These are phyloP conservation scores for Ophraella communa DNA, from an alignment of 2,888 invertebrate genomes.

Conservation along the genomic window DNA sequence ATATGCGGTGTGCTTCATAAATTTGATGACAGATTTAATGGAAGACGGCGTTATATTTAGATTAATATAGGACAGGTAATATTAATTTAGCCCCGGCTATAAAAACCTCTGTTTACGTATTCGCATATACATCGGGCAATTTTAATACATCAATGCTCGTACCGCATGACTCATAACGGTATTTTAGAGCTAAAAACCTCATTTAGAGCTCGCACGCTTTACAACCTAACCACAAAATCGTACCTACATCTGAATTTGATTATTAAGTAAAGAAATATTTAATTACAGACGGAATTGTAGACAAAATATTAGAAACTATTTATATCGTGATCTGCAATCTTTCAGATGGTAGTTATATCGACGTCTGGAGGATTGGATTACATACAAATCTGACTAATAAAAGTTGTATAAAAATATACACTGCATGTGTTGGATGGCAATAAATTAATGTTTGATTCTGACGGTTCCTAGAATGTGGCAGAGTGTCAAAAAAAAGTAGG, in stretches of 20 bases:
- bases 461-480: not conserved
- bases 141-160: slow-evolving; percentile 11
- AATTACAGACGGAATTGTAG: too few relatives aligned
- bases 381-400: not conserved
- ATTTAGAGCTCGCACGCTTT: not conserved
- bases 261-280: too few relatives aligned
- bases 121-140: slow-evolving; percentile 33
- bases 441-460: not conserved
- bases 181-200: slow-evolving; percentile 12
- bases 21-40: slow-evolving; percentile 52
- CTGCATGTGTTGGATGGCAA: not conserved
- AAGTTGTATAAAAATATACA: not conserved
- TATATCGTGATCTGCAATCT: too few relatives aligned
- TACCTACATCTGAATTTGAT: too few relatives aligned
- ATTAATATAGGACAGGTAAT: slow-evolving; percentile 54
- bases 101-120: slow-evolving; percentile 43
- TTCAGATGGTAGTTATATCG: too few relatives aligned
- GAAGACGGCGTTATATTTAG: slow-evolving; percentile 54
- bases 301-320: too few relatives aligned
- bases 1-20: slow-evolving; percentile 55
- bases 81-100: slow-evolving; percentile 47
- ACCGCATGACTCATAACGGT: slow-evolving; percentile 9
- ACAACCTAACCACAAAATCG: too few relatives aligned
- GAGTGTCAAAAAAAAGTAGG: not conserved
- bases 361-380: too few relatives aligned